Percentiles rank a stretch among this genome's conserved stretches.
These are phyloP conservation scores for Salvelinus sp. DNA, from an alignment of 2,113 vertebrate genomes.

Conservation along the genomic window DNA sequence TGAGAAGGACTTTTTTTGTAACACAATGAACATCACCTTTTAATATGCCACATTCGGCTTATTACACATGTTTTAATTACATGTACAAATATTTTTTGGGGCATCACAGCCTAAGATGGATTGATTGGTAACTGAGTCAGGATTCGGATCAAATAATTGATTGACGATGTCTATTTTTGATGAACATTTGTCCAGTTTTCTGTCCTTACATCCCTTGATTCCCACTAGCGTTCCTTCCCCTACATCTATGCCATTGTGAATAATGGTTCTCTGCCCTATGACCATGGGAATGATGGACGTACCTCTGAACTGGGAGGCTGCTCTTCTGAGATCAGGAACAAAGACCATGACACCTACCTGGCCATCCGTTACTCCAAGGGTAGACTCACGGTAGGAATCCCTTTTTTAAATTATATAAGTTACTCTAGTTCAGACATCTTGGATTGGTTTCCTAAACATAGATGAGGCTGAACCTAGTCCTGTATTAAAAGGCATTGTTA, in stretches of 20 bases:
- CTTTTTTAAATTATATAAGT: background rate
- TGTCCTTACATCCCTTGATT: no score
- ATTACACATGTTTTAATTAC: no score
- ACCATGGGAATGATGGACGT: slow-evolving; percentile 94
- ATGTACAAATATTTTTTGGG: background rate
- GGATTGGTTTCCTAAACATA: no score
- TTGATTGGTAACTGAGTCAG: background rate
- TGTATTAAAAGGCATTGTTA: no score
- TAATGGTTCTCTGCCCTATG: slow-evolving; percentile 91
- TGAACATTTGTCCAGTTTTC: no score
- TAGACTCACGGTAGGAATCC: slow-evolving; percentile 85
- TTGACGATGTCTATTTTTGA: no score
- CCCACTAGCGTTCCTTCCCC: slow-evolving; percentile 89
- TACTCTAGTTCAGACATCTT: no score
- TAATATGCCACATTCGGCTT: no score
- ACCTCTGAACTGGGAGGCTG: slow-evolving; percentile 90
- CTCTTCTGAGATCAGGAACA: slow-evolving; percentile 89
- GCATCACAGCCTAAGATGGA: background rate
- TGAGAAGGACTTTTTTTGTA: background rate
- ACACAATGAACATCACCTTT: background rate
- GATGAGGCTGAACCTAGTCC: no score
- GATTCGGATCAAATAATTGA: background rate
- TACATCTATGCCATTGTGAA: slow-evolving; percentile 97
- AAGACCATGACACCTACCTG: slow-evolving; percentile 92
- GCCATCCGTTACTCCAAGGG: slow-evolving; percentile 95